phyloP scores from a whole-genome alignment of 2,888 invertebrate genomes.

The Eristalis intricaria region DNA sequence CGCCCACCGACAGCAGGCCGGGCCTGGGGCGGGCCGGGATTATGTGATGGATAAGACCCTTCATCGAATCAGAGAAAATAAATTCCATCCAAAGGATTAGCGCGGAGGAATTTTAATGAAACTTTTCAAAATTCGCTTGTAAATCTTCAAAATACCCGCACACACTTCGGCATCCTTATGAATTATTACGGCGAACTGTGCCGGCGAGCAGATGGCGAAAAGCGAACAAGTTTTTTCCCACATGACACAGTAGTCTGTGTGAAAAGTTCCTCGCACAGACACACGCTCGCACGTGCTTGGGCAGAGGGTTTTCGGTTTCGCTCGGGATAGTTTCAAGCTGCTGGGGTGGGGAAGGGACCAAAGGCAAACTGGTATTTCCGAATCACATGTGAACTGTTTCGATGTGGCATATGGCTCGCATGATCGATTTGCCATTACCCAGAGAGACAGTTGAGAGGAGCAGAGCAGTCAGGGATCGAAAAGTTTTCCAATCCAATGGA shows the following conservation, averaged over 20 bases:
- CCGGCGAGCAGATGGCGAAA: constrained; percentile 34
- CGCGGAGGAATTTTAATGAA: constrained; percentile 40
- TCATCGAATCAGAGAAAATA: constrained; percentile 53
- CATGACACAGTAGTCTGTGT: constrained; percentile 20
- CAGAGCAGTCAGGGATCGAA: constrained; percentile 2
- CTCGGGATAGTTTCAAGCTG: constrained; percentile 49
- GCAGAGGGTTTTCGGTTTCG: constrained; percentile 19
- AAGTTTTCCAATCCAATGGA: constrained; percentile 61
- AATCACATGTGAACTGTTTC: constrained; percentile 19
- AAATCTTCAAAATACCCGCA: constrained; percentile 38
- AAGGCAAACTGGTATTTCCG: not conserved
- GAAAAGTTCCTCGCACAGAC: constrained; percentile 46
- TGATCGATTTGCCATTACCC: constrained; percentile 53
- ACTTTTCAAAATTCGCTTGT: constrained; percentile 54
- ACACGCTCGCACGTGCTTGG: constrained; percentile 54
- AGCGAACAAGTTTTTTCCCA: constrained; percentile 39
- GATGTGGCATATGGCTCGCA: constrained; percentile 45
- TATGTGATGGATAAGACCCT: constrained; percentile 51
- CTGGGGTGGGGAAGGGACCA: not conserved
- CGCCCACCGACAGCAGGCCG: not conserved
- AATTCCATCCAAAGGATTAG: constrained; percentile 58
- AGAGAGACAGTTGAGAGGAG: not conserved
- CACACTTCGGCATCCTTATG: constrained; percentile 37
- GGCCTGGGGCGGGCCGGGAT: not conserved
- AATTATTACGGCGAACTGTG: constrained; percentile 48